phyloP scores from a whole-genome alignment of 2,888 invertebrate genomes.

The Athalia rosae region DNA sequence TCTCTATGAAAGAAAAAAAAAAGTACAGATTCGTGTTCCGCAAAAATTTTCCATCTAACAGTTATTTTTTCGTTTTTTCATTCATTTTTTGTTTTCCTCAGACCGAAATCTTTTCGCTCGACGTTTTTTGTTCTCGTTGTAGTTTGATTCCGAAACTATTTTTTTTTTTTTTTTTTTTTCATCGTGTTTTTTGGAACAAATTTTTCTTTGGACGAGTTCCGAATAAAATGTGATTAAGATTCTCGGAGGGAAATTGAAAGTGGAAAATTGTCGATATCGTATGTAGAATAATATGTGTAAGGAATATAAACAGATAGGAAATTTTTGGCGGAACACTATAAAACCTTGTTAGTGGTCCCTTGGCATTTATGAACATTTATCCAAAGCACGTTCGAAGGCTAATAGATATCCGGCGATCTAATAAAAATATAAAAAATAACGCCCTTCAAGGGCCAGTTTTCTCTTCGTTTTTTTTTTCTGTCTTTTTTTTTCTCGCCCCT shows the following conservation, averaged over 20 bases:
- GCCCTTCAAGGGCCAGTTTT: conserved; percentile 56
- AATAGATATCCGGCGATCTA: conserved; percentile 69
- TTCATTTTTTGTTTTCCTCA: not conserved
- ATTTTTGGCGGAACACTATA: not conserved
- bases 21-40: too few relatives aligned
- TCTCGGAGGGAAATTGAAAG: not conserved
- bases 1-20: too few relatives aligned
- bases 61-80: too few relatives aligned
- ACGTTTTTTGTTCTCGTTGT: too few relatives aligned
- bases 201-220: not conserved
- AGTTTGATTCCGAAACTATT: too few relatives aligned
- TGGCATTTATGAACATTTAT: conserved; percentile 48
- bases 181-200: too few relatives aligned
- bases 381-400: conserved; percentile 64
- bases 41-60: too few relatives aligned
- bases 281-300: not conserved
- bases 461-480: conserved; percentile 29
- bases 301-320: not conserved
- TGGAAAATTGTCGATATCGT: too few relatives aligned
- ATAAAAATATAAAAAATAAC: conserved; percentile 72
- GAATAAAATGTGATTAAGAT: not conserved
- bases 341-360: conserved; percentile 15
- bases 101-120: too few relatives aligned
- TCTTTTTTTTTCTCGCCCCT: conserved; percentile 16
- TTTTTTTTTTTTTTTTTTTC: too few relatives aligned